These are phyloP conservation scores for Atta cephalotes DNA, from an alignment of 1,140 invertebrate genomes.

Conservation along the genomic window DNA sequence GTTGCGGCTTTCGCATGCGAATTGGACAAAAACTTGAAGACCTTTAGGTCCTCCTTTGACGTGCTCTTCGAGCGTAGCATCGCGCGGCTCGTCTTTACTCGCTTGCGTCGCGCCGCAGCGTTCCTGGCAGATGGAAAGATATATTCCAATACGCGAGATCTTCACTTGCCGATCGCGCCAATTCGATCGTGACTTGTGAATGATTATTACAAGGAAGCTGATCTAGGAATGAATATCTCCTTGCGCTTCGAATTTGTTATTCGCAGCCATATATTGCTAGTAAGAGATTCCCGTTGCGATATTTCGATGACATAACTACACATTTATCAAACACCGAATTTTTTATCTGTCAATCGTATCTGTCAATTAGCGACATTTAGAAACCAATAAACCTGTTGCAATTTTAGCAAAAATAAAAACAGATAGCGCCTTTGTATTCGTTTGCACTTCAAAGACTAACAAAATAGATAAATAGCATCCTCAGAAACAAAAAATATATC, in stretches of 20 bases:
- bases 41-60: slow-evolving; percentile 53
- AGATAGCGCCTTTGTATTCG: too few relatives aligned
- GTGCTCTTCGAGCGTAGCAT: slow-evolving; percentile 28
- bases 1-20: slow-evolving; percentile 50
- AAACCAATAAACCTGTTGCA: too few relatives aligned
- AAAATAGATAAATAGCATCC: too few relatives aligned
- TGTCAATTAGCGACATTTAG: not conserved
- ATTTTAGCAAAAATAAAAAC: too few relatives aligned
- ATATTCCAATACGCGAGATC: slow-evolving; percentile 29
- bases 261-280: not conserved
- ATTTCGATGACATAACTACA: not conserved
- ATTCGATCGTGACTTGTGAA: not conserved
- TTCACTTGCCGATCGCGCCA: slow-evolving; percentile 6
- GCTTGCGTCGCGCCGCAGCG: slow-evolving; percentile 16
- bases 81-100: slow-evolving; percentile 33
- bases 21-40: slow-evolving; percentile 60
- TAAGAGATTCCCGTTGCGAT: not conserved
- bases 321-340: not conserved
- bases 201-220: slow-evolving; percentile 5
- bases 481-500: not conserved
- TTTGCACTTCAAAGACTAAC: too few relatives aligned
- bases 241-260: slow-evolving; percentile 18
- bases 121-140: not conserved
- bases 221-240: slow-evolving; percentile 10
- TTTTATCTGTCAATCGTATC: not conserved